Base-by-base conservation (phyloP, 2,113 vertebrate genomes). In the Holacanthus passer region DNA sequence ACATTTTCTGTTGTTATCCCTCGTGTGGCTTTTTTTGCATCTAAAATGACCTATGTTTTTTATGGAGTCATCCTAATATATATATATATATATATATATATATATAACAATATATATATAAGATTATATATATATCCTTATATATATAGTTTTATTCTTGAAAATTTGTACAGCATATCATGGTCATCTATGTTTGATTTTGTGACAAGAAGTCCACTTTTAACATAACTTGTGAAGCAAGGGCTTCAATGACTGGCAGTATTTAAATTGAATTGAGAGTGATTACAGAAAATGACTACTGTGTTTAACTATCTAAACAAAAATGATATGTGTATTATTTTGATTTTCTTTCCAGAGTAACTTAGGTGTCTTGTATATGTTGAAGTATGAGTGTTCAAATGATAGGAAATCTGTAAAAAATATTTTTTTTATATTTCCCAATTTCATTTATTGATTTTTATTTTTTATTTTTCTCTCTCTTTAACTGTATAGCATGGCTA, bases 311-410 rank as follows among this genome's bases (percentile, higher is more conserved):
- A 91, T 89, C 81, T 94, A 90, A 93, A 90, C 83, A 75, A 88
- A 93, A 93, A 93, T 85, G 72, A 94, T 85, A 88, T 83, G 88
- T 91, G 91, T 95, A 92, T 92, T 93, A 92, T 92, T 94, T 92
- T 87, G 88, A 93, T 93, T 95, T 95, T 91, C 85, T 95, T 94
- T 95, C 89, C 92, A 94, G 91, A 96, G 95, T 97, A 96, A 96
- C 92, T 93, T 95, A 95, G 94, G 87, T 94, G 95, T 96, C 96
- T 96, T 95, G 95, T 96, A 96, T 96, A 95, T 94, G 97, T 99
- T 98, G 96, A 97, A 97, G 97, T 98, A 94, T 97, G 97, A 97
- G 95, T 97, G 97, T 97, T 95, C 88, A 92, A 95, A 94, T 93
- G 88, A 94, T 95, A 95, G 94, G 89, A 95, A 93, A 92, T 94